phyloP scores from a whole-genome alignment of 2,888 invertebrate species.

The Eulithis testata region DNA sequence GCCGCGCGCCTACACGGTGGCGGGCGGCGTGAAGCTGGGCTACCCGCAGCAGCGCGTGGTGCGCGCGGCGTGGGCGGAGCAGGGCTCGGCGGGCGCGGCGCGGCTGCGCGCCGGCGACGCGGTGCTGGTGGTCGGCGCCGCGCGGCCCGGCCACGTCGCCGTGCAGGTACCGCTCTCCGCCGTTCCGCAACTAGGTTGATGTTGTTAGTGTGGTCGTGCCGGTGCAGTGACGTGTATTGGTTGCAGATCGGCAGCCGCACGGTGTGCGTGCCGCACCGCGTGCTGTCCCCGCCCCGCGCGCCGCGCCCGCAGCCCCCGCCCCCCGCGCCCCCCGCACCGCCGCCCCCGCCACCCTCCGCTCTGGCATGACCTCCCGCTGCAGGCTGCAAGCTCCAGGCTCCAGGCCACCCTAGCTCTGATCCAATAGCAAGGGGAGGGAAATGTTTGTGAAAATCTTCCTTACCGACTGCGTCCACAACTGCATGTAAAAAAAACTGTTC shows the following conservation, averaged over 20 bases:
- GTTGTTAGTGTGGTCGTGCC: too few species aligned
- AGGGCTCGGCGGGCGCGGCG: constrained; percentile 58
- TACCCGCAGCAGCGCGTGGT: constrained; percentile 97
- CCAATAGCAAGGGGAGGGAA: too few species aligned
- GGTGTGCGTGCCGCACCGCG: constrained; percentile 72
- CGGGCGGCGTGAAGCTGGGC: constrained; percentile 94
- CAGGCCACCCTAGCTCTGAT: too few species aligned
- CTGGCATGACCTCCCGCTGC: constrained; percentile 16
- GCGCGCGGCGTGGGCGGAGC: constrained; percentile 93
- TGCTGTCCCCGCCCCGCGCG: constrained; percentile 73
- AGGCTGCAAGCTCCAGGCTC: too few species aligned
- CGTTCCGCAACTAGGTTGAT: too few species aligned
- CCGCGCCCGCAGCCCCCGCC: constrained; percentile 62
- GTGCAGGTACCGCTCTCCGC: constrained; percentile 84
- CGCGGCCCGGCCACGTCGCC: constrained; percentile 93
- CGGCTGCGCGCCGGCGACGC: constrained; percentile 91
- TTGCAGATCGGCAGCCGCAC: constrained; percentile 62
- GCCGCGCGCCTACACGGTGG: constrained; percentile 94
- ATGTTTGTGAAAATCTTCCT: too few species aligned
- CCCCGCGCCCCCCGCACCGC: constrained; percentile 53
- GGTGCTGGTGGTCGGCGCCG: constrained; percentile 95
- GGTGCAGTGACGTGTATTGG: background rate
- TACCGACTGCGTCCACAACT: too few species aligned
- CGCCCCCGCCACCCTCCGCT: constrained; percentile 45
- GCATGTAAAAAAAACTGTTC: too few species aligned